A percentile compares a stretch with the other conserved stretches of the same genome.
phyloP scores from a whole-genome alignment of 2,113 vertebrate species.

The Lepidothrix coronata region DNA sequence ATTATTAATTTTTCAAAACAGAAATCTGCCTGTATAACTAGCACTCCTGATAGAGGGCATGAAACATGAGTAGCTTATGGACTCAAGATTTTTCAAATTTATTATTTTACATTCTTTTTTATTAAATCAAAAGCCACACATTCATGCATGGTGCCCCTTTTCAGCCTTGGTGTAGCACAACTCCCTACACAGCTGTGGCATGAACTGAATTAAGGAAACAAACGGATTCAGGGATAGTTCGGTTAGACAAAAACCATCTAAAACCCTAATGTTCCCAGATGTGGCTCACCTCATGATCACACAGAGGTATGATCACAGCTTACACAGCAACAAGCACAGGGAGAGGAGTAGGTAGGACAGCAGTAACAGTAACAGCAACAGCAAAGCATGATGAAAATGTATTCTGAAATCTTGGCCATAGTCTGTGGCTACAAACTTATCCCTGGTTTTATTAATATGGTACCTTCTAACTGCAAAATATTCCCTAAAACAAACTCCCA shows the following conservation, averaged over 20 bases:
- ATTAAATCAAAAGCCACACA: background rate
- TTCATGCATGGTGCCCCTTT: background rate
- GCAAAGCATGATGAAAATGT: background rate
- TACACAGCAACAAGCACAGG: background rate
- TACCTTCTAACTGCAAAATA: background rate
- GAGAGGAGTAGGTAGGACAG: background rate
- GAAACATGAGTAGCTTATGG: background rate
- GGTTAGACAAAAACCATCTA: background rate
- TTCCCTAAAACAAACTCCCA: background rate
- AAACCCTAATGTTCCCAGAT: background rate
- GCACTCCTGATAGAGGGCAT: background rate
- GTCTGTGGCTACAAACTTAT: background rate
- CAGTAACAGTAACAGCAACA: background rate
- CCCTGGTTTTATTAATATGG: background rate
- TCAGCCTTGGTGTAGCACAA: background rate
- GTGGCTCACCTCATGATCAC: accelerated
- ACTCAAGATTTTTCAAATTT: background rate
- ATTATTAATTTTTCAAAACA: background rate
- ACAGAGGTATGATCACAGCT: background rate
- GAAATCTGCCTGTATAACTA: background rate
- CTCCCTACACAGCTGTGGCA: background rate
- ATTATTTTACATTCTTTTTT: background rate
- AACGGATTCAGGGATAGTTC: background rate
- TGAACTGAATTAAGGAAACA: background rate
- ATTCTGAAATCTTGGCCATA: background rate